These are phyloP conservation scores for Drosophila suboccidentalis DNA, from an alignment of 2,888 invertebrate genomes.

Conservation along the genomic window DNA sequence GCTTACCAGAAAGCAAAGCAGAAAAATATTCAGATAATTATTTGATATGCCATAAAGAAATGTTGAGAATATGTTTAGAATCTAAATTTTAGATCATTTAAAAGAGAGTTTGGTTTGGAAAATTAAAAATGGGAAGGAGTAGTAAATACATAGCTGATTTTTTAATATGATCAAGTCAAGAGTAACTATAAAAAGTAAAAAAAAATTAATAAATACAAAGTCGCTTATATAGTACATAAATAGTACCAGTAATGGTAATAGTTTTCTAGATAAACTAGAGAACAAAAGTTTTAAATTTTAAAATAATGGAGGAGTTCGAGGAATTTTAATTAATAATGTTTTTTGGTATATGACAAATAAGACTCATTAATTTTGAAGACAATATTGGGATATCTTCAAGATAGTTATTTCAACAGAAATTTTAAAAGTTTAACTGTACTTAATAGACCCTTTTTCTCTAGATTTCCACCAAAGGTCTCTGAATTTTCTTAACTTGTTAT, in stretches of 20 bases:
- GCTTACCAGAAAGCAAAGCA: constrained; percentile 63
- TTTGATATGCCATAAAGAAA: constrained; percentile 32
- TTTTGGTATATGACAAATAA: background rate
- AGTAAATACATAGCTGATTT: background rate
- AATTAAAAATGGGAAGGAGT: background rate
- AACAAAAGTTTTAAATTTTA: background rate
- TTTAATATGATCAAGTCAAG: background rate
- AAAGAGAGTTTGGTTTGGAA: background rate
- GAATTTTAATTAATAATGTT: too few species aligned
- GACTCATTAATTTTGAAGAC: background rate
- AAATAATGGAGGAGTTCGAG: too few species aligned
- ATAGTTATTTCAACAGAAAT: background rate
- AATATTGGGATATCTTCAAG: background rate
- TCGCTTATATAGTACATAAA: too few species aligned
- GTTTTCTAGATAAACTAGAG: background rate
- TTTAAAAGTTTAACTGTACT: background rate
- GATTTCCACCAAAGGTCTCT: background rate
- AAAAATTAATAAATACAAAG: background rate
- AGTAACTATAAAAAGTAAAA: background rate
- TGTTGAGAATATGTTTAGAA: background rate
- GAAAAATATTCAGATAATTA: constrained; percentile 33
- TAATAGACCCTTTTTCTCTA: background rate
- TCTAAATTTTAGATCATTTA: background rate
- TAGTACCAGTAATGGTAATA: too few species aligned
- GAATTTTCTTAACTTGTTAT: background rate